Base-by-base conservation (phyloP, 64 coral and sea anemone species). In the Montipora cactus region DNA sequence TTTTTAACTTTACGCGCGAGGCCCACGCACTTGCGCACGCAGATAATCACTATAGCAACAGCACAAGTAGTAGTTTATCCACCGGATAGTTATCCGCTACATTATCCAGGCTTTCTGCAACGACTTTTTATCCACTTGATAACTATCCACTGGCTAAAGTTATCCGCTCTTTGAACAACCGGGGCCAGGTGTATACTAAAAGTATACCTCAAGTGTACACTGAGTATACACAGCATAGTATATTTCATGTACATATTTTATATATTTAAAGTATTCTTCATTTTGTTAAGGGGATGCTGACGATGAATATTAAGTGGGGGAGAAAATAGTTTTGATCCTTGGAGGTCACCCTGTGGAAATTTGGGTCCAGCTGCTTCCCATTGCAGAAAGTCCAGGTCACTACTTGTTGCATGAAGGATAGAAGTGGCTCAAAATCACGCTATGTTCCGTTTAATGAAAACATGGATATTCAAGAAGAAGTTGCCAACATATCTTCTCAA, bases 201-300 rank as follows among this genome's bases (percentile, higher is more conserved):
- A 73, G 69, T 73, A 73, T 73, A 73, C 69, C 22, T 73, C 22
- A 28, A 73, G 84, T 67, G 74, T 87, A 87, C 67, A 87, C 21
- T 5, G 15, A 87, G 44, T 87, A 87, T 87, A 87, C 69, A 64
- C 19, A 46, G 20, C 75, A 71, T 55, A 88, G 70, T 88, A 88
- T 88, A 88, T 49, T 76, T 46, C 20, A n/a, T 75, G 86, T 72
- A 88, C 44, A 53, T 52, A 75, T 22, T 16, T 3, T 12, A 22
- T 90, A 76, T 62, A 79, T 25, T 59, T 47, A 22, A 57, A 64
- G 21, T 90, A 58, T 90, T 62, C 47, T 81, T 52, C 49, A 58
- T 9, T 81, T 59, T 81, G 79, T 81, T 81, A 81, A 81, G 44
- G 71, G 25, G 1, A 37, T 37, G 37, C 37, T 37, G 37, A 37